Evolutionary conservation across 2,113 vertebrate species (phyloP), one percentile per base, ranked within the genome.

Genomic region (Caloenas nicobarica): DNA sequence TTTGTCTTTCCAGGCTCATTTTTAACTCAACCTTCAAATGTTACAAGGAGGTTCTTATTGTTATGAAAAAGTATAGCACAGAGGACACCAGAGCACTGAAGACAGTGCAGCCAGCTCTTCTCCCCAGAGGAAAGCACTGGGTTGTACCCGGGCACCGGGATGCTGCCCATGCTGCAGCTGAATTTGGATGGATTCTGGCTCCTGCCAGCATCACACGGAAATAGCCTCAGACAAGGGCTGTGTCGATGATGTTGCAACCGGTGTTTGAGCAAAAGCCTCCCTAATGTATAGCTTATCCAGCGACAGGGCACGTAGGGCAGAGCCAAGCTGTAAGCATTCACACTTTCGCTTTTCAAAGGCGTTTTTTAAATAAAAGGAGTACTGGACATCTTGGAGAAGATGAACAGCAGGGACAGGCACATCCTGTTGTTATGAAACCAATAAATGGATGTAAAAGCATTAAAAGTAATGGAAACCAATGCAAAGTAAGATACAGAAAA

Each of bases 201-300:
- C 25, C 58, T 4, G 0, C 24, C 4, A 4, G 13, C 46, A 40
- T 16, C 2, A 0, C 0, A 2, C 5, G 0, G 28, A 28, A 73
- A 10, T 22, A 33, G 26, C 29, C 56, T 69, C 3, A 2, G 36
- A 44, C 24, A 48, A 56, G 38, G 33, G 15, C 60, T 46, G 21
- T 53, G 34, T 18, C 51, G 16, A 5, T 2, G 1, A 16, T 5
- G 2, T 6, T 31, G 11, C 38, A 16, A 17, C 28, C 15, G 64
- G 33, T 2, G 3, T 50, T 36, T 28, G 38, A 76, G 60, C 26
- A 34, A 44, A 70, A 88, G 13, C 14, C 33, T 58, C n/a, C 14
- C 19, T 42, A 4, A 28, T 9, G 17, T 26, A 21, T 14, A 46
- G 10, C 26, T 34, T 34, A 33, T 34, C 16, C 51, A 46, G n/a